These are phyloP conservation scores for Apostichopus parvimensis DNA, from an alignment of 35 echinoderm and acorn worm species.

Conservation along the genomic window DNA sequence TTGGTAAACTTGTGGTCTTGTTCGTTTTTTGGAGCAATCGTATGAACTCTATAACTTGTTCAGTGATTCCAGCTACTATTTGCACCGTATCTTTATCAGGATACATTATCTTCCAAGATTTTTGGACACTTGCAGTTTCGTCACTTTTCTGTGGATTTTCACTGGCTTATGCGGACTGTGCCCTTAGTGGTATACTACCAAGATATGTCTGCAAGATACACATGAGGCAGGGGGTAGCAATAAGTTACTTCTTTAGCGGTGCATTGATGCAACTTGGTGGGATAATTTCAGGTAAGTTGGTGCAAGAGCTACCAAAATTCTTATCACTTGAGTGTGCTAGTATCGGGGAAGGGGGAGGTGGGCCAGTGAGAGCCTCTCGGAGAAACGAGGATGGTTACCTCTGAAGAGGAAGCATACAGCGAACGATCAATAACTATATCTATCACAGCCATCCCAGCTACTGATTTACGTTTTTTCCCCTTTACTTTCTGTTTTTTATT, in stretches of 20 bases:
- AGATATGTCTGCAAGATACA: neutral
- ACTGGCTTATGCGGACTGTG: neutral
- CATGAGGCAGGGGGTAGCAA: neutral
- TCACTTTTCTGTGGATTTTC: slow-evolving; percentile 27
- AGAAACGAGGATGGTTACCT: no score
- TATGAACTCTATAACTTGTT: slow-evolving; percentile 1
- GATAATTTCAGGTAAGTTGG: neutral
- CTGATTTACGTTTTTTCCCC: no score
- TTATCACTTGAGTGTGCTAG: no score
- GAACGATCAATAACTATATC: no score
- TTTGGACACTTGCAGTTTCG: neutral
- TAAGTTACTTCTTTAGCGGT: slow-evolving; percentile 35
- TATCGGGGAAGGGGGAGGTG: no score
- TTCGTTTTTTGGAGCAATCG: neutral
- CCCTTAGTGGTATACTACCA: neutral
- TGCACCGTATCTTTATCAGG: neutral
- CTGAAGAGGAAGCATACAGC: no score
- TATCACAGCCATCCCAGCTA: no score
- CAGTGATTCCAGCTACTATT: neutral
- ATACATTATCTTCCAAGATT: neutral
- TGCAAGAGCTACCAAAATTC: no score
- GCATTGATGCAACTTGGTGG: slow-evolving; percentile 8
- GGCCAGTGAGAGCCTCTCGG: no score
- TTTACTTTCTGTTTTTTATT: no score
- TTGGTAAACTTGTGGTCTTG: neutral